Base-by-base conservation (phyloP, 2,113 vertebrate species). In the Eleginops maclovinus region DNA sequence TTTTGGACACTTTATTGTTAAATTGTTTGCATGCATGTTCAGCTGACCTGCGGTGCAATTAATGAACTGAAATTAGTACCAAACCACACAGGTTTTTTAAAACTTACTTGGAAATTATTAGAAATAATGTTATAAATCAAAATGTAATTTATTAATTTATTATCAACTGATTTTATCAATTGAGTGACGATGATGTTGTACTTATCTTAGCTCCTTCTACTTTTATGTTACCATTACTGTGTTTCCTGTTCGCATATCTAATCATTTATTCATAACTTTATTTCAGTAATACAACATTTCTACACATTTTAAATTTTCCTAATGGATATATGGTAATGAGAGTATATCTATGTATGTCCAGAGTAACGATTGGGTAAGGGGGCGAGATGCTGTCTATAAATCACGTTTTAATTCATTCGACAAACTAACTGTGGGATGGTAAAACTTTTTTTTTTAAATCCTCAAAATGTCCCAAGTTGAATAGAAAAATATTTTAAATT, bases 311-410 rank as follows among this genome's bases (percentile, higher is more conserved):
- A 12, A 61, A 50, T 63, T 77, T 15, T 43, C 13, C 4, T 31
- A 22, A 56, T 24, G 11, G 24, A 31, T 62, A 15, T 13, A 72
- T 55, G 22, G 54, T 47, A 53, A 76, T 26, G 58, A 49, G 21
- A 53, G 10, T 36, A 26, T 40, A 16, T 26, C 22, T 2, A 14
- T 68, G 40, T 22, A 14, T 54, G 8, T 58, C 24, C 26, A 59
- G 16, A 60, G 46, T 36, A n/a, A 2, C 17, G 65, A 63, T 64
- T 41, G 43, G 22, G 46, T 63, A 46, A 69, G 19, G 40, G 9
- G 31, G 19, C 26, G 15, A 56, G 55, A 67, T 17, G 21, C 12
- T 9, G 44, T 40, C 62, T 69, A 36, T 50, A 62, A 62, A 63
- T 36, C 14, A 26, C 7, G 13, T 46, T 28, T 46, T 21, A 14